Percentiles rank a stretch among this genome's conserved stretches.
Evolutionary conservation across 2,888 invertebrate genomes (phyloP).

Genomic region (Rhabditophanes sp.): DNA sequence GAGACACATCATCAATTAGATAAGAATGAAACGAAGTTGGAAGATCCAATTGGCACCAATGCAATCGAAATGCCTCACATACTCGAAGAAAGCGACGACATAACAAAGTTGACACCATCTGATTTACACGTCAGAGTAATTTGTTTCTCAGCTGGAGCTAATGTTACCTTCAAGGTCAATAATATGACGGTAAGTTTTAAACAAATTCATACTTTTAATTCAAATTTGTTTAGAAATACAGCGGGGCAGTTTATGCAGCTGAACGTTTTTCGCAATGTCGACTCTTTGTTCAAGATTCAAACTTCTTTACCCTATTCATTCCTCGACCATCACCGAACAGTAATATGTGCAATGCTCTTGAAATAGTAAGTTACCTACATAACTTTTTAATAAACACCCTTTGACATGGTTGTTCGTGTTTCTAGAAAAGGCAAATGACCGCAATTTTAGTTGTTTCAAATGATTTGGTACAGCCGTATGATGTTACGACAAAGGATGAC

Average conservation of each 20-base stretch:
- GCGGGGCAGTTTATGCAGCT: slow-evolving; percentile 40
- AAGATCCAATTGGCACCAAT: too few relatives aligned
- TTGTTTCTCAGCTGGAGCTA: slow-evolving; percentile 21
- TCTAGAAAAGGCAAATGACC: slow-evolving; percentile 26
- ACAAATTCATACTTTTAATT: not conserved
- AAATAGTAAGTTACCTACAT: slow-evolving; percentile 15
- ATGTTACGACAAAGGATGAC: slow-evolving; percentile 42
- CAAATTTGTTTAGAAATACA: slow-evolving; percentile 36
- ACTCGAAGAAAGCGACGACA: not conserved
- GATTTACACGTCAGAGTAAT: slow-evolving; percentile 12
- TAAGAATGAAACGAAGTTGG: too few relatives aligned
- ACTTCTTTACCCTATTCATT: slow-evolving; percentile 30
- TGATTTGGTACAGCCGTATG: slow-evolving; percentile 35
- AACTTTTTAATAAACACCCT: not conserved
- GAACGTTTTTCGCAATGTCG: slow-evolving; percentile 39
- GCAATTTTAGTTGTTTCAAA: slow-evolving; percentile 35
- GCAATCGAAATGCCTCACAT: slow-evolving; percentile 1
- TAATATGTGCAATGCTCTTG: slow-evolving; percentile 37
- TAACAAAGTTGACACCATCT: slow-evolving; percentile 8
- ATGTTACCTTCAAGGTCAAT: slow-evolving; percentile 16
- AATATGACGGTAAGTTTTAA: slow-evolving; percentile 4
- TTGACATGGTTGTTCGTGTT: slow-evolving; percentile 1
- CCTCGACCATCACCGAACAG: slow-evolving; percentile 28
- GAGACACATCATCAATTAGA: too few relatives aligned
- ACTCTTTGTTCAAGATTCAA: slow-evolving; percentile 17